Evolutionary conservation across 2,888 invertebrate species (phyloP), one percentile per base, ranked within the genome.

Genomic region (Philhelius pedissequus): DNA sequence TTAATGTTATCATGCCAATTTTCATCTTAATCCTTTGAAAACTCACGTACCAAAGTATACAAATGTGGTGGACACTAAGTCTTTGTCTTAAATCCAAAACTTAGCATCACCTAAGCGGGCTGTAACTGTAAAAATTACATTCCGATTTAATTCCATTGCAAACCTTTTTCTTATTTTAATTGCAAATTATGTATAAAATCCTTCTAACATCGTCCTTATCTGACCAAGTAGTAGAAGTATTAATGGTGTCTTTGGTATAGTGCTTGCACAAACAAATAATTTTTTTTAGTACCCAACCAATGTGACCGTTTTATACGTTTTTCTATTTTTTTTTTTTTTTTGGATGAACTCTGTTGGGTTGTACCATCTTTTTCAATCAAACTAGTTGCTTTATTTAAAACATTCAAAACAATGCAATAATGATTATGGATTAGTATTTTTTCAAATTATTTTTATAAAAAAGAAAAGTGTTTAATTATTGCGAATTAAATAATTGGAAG

Each of bases 111-210:
- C 73, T 77, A 56, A 75, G 20, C 45, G 56, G 20, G 45, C 5
- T 50, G 64, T 64, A 43, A 43, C 43, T 68, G 68, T 30, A 50
- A 30, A 54, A 82, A 77, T 62, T 74, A 64, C 69, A 83, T 69
- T 69, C 20, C 78, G 73, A 75, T 79, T 71, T 58, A 70, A 84
- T 79, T 79, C 78, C 58, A 75, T 79, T 66, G 27, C 58, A 74
- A 79, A 70, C 66, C 58, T 25, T 35, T 50, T 52, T 66, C 74
- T 75, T 70, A 70, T 79, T 83, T 83, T 83, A 79, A 79, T 83
- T 83, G 74, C 75, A 75, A 79, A 79, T 83, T 66, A 68, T n/a
- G n/a, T n/a, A n/a, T 71, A 71, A 77, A 82, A 70, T 58, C 52
- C 43, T 30, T 20, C 27, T 9, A 11, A 8, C 38, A 22, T 22